Conservation (phyloP, 2,888 invertebrate species). For the Eupithecia dodoneata region DNA sequence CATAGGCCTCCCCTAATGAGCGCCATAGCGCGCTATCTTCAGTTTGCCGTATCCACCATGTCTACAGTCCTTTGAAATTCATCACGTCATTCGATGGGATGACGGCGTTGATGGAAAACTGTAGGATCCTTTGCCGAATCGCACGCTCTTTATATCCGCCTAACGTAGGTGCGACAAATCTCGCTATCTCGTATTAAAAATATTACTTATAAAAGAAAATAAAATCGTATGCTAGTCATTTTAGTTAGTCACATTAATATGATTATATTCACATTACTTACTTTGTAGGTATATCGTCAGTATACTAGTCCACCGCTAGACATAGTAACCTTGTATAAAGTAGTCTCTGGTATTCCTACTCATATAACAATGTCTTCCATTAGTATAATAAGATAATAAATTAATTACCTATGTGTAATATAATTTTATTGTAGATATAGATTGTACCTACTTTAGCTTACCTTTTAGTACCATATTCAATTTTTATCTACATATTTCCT, state of each 20-base stretch:
- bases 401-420: not conserved
- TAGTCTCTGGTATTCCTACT: not conserved
- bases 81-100: too few relatives aligned
- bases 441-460: not conserved
- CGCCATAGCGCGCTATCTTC: too few relatives aligned
- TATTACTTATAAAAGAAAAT: too few relatives aligned
- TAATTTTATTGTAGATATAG: not conserved
- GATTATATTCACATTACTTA: not conserved
- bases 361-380: slow-evolving; percentile 21
- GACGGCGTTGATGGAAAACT: too few relatives aligned
- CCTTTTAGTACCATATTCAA: not conserved
- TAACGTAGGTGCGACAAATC: too few relatives aligned
- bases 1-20: too few relatives aligned
- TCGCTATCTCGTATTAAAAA: too few relatives aligned
- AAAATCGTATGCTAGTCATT: not conserved
- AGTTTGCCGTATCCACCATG: too few relatives aligned
- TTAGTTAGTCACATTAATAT: not conserved
- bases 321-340: not conserved
- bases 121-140: too few relatives aligned
- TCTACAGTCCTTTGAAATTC: too few relatives aligned
- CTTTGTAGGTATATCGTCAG: not conserved
- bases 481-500: not conserved
- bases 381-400: slow-evolving; percentile 3
- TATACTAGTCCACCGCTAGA: not conserved
- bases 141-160: too few relatives aligned